Evolutionary conservation across 2,113 vertebrate species (phyloP), one percentile per base, ranked within the genome.

Genomic region (Rhinoptilus africanus): DNA sequence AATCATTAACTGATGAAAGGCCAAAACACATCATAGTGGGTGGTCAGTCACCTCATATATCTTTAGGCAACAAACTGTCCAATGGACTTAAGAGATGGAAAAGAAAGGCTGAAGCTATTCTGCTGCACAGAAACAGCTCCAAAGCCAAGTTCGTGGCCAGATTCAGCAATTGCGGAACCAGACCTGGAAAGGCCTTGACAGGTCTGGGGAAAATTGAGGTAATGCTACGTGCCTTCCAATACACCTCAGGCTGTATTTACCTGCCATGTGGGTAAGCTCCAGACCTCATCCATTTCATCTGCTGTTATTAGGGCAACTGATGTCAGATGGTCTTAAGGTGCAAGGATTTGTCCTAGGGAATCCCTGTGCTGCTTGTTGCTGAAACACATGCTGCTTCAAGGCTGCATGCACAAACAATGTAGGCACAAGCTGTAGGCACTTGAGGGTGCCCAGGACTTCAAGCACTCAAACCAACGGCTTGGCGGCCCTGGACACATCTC

Each of bases 251-350:
- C 26, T 77, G 20, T 30, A 19, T 66, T 64, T 66, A 35, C 35
- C 47, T 82, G 9, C 14, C 0, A 0, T 7, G 16, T 17, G 41
- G 5, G 7, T 90, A 63, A 75, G 18, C 1, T 2, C 60, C 60
- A 53, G 27, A 35, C 27, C 20, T 82, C 66, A 41, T 15, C 50
- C 7, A 5, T n/a, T 47, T 41, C 71, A n/a, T 72, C 51, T 72
- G 22, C 47, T 57, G 1, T n/a, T 54, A 32, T n/a, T 19, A 47
- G 51, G 9, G 9, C 6, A 13, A 18, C 56, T 4, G 3, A 20
- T 1, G 5, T 28, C 6, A 9, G 66, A 59, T 1, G 0, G 8
- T 13, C 24, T 14, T 22, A 27, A 56, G 16, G 12, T 69, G 26
- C 43, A 20, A 12, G 63, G 15, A 35, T 26, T 90, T 32, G 24